These are phyloP conservation scores for Formicarius rufipectus DNA, from an alignment of 2,113 vertebrate species.

Conservation along the genomic window DNA sequence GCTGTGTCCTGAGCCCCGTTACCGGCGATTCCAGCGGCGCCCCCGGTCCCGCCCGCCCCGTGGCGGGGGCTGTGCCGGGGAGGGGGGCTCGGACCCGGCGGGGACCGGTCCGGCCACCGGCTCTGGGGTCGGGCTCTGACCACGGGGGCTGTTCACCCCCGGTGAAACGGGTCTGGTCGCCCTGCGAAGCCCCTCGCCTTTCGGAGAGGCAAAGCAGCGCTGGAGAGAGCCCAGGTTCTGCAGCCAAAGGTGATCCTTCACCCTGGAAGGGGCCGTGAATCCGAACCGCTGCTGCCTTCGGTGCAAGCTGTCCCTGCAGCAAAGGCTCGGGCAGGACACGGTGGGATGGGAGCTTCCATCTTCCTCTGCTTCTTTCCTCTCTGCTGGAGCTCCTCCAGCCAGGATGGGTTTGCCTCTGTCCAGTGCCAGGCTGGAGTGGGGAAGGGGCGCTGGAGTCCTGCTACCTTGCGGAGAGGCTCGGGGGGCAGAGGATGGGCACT, in stretches of 20 bases:
- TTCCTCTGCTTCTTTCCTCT: background rate
- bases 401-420: background rate
- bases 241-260: background rate
- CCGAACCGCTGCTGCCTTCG: no score
- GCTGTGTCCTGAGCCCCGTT: background rate
- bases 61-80: background rate
- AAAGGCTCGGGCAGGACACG: background rate
- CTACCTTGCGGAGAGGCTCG: rapidly evolving
- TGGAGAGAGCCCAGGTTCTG: background rate
- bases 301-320: background rate
- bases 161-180: no score
- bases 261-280: background rate
- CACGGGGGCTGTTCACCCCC: background rate
- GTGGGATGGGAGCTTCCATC: background rate
- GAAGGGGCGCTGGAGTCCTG: background rate
- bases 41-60: background rate
- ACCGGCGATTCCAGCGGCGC: background rate
- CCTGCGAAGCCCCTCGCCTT: background rate
- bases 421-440: background rate
- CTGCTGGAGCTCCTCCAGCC: background rate
- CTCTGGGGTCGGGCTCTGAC: background rate
- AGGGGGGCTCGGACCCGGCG: no score
- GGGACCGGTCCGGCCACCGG: background rate
- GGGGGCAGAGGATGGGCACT: rapidly evolving
- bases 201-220: background rate